Evolutionary conservation across 2,888 invertebrate species (phyloP), one percentile per base, ranked within the genome.

Genomic region (Tetragonisca angustula): DNA sequence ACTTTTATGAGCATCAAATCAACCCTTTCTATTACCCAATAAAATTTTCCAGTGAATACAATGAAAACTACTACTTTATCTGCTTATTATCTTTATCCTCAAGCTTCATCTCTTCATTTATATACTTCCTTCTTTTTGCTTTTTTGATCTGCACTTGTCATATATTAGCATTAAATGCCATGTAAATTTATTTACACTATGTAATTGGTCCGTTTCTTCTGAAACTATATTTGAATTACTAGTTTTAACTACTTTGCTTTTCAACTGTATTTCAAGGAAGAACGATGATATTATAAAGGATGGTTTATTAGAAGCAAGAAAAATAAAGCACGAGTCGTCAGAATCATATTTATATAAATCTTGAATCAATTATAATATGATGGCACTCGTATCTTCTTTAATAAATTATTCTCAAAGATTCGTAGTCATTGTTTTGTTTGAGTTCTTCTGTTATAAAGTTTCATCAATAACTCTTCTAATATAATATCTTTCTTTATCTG

Each of bases 1-100:
- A 90, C 85, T 90, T 91, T 90, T 87, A 88, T 91, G 90, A 89
- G 86, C 78, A 85, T 80, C 88, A 88, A 90, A 90, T 90, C 88
- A 90, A 91, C 87, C 86, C 88, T 86, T 87, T 81, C 84, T 81
- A 90, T 89, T 91, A 90, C 89, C 85, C 90, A 80, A 85, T 81
- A 85, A 88, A 90, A 90, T 90, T 90, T 90, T 84, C 89, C 86
- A 83, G 85, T 27, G 85, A 81, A 77, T 72, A 90, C 91, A 91
- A 90, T 89, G 84, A 86, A 80, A 76, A 43, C 74, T 59, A 32
- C 49, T 62, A 36, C 69, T 82, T 79, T 73, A 65, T 77, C 59
- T 5, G 32, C 75, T 68, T 83, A 13, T 72, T 56, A 21, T 32
- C 52, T 75, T 76, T 74, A 59, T 72, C 27, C 56, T 4, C 36